Base-by-base conservation (phyloP, 2,888 invertebrate species). In the Carpatolechia fugitivella region DNA sequence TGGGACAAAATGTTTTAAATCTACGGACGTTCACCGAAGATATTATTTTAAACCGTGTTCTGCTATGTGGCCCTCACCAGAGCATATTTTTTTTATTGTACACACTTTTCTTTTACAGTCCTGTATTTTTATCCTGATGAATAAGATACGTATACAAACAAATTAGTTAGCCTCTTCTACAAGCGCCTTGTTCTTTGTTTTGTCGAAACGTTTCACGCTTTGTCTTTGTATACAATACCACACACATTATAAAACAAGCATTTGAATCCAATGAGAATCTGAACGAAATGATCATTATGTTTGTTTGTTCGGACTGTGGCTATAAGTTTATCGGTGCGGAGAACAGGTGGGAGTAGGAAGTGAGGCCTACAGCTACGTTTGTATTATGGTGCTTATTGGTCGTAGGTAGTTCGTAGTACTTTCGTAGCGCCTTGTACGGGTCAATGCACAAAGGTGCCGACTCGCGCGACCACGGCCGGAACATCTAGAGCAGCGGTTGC, bases 401-500 rank as follows among this genome's bases (percentile, higher is more conserved):
- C n/a, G n/a, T n/a, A n/a, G n/a, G 11, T 6, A 13, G 18, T 18
- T 18, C 10, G 24, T 24, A 18, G 40, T 48, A 47, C 47, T 16
- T 8, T 11, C 46, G 74, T 76, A 70, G 60, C 65, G 66, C 85
- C 83, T 74, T 82, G 78, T 84, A 81, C 71, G 84, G 87, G 85
- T 85, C 85, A 85, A 85, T 82, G 78, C 80, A 80, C 85, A 88
- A 85, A 85, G 81, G 73, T 71, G 75, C 85, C 87, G 85, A 79
- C 71, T 69, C 24, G n/a, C 65, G 61, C 63, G 65, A 63, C 58
- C 57, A 58, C 44, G 60, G 56, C 60, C 62, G 29, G 44, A 49
- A 31, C 49, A 67, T 60, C 58, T 41, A 41, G 31, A 50, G 10
- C 50, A 50, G 38, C 8, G 38, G 30, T 47, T 20, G 47, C 49